Evolutionary conservation across 1,140 invertebrate species (phyloP), one percentile per base, ranked within the genome.

Genomic region (Acromyrmex echinatior): DNA sequence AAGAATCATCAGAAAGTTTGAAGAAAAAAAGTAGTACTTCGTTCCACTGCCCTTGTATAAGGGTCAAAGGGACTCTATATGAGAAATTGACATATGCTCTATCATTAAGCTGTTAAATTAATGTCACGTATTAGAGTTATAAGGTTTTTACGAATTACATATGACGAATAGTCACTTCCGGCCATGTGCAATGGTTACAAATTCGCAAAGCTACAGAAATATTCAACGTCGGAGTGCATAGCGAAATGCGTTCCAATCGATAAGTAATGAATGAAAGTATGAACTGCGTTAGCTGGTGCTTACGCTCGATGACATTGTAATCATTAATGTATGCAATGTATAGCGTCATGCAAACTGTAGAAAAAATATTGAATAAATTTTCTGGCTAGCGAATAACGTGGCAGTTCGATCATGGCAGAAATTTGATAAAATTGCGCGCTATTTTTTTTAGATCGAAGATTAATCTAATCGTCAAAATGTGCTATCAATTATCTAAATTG

Each of bases 351-450:
- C 60, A 51, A 65, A 65, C 65, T 6, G 21, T 77, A 35, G 21
- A 63, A 25, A 35, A 79, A 65, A 79, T 65, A 45, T 45, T 45
- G 49, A 10, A 5, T 3, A 39, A 65, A 79, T 79, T 79, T 79
- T 65, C 56, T 12, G 3, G 45, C 0, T 63, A 45, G 4, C 21
- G 9, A 45, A 2, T 63, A 62, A 49, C 62, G 56, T 35, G 21
- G 16, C 16, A 5, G 9, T 7, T 78, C 14, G 35, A 63, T 62
- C 3, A 5, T 45, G 6, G 6, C 6, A 35, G 28, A 62, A 77
- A 77, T 2, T 77, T 77, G 7, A 58, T 9, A 31, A 77, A 77
- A 28, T 60, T 45, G 35, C 2, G 35, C 9, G 7, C 16, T 77
- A 21, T 45, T 62, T 62, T 0, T 77, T 60, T 45, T 9, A 49